Base-by-base conservation (phyloP, 2,797 vertebrate species). In the Anguilla pacifica region DNA sequence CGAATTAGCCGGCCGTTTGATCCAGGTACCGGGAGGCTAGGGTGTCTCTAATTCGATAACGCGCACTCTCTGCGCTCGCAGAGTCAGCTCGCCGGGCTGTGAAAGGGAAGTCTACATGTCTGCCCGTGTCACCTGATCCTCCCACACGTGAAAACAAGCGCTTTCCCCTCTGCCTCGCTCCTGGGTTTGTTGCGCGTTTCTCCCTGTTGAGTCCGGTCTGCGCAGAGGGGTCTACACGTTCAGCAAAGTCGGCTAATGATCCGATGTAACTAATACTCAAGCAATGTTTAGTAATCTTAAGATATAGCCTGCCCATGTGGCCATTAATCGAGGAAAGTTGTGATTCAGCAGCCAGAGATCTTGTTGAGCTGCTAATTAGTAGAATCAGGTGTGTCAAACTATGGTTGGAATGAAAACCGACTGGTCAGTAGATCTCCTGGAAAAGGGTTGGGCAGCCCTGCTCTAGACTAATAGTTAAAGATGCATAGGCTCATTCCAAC, bases 1-100 rank as follows among this genome's bases (percentile, higher is more conserved):
- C n/a, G 39, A 83, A 35, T 83, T 83, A 70, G 5, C 43, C 19
- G 28, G 39, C 79, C 53, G 55, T 67, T 7, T 87, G 43, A 70
- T 87, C 28, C 53, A 84, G 81, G 59, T 31, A 82, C 55, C 17
- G 31, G 39, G 74, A 67, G 59, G 57, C 19, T 87, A 39, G 22
- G 39, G 74, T 74, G 19, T 87, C 31, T 28, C 59, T 84, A 87
- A 87, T 87, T 84, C 51, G 46, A 87, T 72, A 28, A 84, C 72
- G 61, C 46, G 39, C 39, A 64, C 46, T 61, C 53, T 83, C 86
- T 51, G 19, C 67, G 11, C 86, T 72, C 64, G 57, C n/a, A 39
- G 3, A 83, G 39, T 70, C 59, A 15, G 77, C 4, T 7, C 81
- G 15, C 77, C 17, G 43, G 25, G 39, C 25, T 49, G 28, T 17